A percentile compares a stretch with the other conserved stretches of the same genome.
These are phyloP conservation scores for Metopia argyrocephala DNA, from an alignment of 2,888 invertebrate species.

Conservation along the genomic window DNA sequence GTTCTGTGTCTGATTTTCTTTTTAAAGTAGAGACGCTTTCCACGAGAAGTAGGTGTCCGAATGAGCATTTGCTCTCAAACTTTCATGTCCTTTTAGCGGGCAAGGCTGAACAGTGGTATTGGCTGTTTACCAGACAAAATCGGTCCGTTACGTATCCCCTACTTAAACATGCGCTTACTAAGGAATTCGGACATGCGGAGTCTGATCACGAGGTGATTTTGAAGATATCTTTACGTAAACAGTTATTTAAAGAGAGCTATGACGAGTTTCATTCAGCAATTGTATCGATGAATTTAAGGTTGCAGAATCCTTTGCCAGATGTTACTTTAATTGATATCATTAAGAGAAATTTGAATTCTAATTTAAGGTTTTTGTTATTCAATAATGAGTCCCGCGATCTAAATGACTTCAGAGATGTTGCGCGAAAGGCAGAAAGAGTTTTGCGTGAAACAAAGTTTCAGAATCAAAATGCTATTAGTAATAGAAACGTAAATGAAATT, in stretches of 20 bases:
- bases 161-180: not conserved
- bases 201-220: slow-evolving; percentile 21
- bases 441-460: not conserved
- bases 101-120: slow-evolving; percentile 37
- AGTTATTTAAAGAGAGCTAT: not conserved
- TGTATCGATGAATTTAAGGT: not conserved
- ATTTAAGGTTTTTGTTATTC: slow-evolving; percentile 4
- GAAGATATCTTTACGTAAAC: slow-evolving; percentile 7
- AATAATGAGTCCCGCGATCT: not conserved
- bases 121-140: slow-evolving; percentile 26
- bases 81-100: slow-evolving; percentile 27
- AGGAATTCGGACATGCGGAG: slow-evolving; percentile 12
- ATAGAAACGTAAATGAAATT: not conserved
- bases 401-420: not conserved
- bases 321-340: not conserved
- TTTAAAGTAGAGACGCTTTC: slow-evolving; percentile 14
- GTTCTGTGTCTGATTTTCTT: slow-evolving; percentile 29
- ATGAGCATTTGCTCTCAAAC: slow-evolving; percentile 14
- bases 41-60: not conserved
- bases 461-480: not conserved
- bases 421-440: slow-evolving; percentile 5
- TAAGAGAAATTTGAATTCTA: slow-evolving; percentile 6
- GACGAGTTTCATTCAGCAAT: not conserved
- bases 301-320: too few species aligned
- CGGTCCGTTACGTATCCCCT: not conserved